These are phyloP conservation scores for Ambastaia sidthimunki DNA, from an alignment of 2,797 vertebrate species.

Conservation along the genomic window DNA sequence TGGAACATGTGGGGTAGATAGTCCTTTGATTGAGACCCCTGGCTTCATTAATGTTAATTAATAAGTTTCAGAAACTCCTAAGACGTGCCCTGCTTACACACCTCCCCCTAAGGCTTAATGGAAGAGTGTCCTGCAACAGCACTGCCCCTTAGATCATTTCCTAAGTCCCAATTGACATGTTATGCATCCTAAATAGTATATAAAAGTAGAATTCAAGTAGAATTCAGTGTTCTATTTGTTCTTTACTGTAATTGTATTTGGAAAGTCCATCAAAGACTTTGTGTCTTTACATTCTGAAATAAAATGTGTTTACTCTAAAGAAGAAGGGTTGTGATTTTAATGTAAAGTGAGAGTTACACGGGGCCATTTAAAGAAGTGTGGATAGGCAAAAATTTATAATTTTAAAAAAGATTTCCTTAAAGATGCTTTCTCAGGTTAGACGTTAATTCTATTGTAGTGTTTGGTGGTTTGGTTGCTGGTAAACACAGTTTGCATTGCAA, in stretches of 20 bases:
- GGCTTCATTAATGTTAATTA: slow-evolving; percentile 80
- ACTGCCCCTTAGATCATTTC: not conserved
- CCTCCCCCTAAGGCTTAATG: slow-evolving; percentile 45
- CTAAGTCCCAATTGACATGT: too few relatives aligned
- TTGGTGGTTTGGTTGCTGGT: not conserved
- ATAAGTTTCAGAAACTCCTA: slow-evolving; percentile 66
- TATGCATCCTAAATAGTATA: too few relatives aligned
- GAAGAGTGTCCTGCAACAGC: not conserved
- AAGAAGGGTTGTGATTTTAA: too few relatives aligned
- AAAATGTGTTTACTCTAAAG: too few relatives aligned
- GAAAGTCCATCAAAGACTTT: not conserved
- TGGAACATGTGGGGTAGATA: slow-evolving; percentile 59
- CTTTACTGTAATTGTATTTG: not conserved
- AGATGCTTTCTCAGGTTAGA: not conserved
- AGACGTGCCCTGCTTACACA: slow-evolving; percentile 60
- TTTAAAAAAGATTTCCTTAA: not conserved
- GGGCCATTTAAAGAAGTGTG: not conserved
- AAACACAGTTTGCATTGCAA: not conserved
- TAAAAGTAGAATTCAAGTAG: too few relatives aligned
- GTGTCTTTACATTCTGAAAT: not conserved
- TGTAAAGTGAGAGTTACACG: not conserved
- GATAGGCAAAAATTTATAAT: not conserved
- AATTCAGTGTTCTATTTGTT: not conserved
- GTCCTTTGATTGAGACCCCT: slow-evolving; percentile 63
- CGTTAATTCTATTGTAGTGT: not conserved